These are phyloP conservation scores for Gibbula magus DNA, from an alignment of 2,888 invertebrate species.

Conservation along the genomic window DNA sequence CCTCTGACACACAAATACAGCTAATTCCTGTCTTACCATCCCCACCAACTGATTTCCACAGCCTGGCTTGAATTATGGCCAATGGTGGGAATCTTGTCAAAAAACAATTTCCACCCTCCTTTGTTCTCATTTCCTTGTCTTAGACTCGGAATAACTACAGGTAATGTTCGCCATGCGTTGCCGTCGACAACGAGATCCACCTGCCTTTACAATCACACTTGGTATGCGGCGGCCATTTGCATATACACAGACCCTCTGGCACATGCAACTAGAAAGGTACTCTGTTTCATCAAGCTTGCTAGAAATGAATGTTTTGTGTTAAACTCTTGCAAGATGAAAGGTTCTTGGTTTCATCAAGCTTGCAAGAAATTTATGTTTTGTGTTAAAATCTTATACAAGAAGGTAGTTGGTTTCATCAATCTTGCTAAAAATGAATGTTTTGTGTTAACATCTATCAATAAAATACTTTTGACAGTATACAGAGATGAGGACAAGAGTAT, in stretches of 20 bases:
- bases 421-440: too few species aligned
- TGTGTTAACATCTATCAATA: too few species aligned
- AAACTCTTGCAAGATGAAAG: too few species aligned
- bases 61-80: neutral
- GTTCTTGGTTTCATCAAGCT: too few species aligned
- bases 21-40: neutral
- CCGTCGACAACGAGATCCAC: neutral
- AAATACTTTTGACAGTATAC: too few species aligned
- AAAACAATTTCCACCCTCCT: neutral
- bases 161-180: neutral
- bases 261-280: neutral
- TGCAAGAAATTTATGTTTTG: too few species aligned
- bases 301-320: too few species aligned
- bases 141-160: neutral
- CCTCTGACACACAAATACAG: neutral
- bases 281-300: neutral
- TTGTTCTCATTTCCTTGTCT: slow-evolving; percentile 5
- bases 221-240: neutral
- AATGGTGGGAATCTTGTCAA: slow-evolving; percentile 5
- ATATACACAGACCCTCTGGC: neutral
- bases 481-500: too few species aligned
- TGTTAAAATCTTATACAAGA: neutral
- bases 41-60: neutral
- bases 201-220: neutral
- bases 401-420: neutral